These are phyloP conservation scores for Chionodraco myersi DNA, from an alignment of 2,113 vertebrate genomes.

Conservation along the genomic window DNA sequence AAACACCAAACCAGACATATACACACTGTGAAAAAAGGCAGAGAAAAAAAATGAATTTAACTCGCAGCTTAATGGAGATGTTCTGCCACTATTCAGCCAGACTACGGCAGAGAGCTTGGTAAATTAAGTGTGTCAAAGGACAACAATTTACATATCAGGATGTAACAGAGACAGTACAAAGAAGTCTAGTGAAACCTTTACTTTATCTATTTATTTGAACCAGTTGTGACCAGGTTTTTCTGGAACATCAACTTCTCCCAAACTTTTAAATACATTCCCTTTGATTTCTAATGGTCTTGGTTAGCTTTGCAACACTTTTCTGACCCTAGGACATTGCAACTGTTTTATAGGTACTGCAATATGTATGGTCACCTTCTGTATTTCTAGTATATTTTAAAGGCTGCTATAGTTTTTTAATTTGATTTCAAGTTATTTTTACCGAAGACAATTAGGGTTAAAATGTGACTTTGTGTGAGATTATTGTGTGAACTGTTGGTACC, in stretches of 20 bases:
- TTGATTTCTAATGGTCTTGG: background rate
- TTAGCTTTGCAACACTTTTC: background rate
- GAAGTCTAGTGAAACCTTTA: slow-evolving; percentile 19
- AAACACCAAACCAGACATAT: background rate
- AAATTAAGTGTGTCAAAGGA: background rate
- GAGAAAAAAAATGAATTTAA: background rate
- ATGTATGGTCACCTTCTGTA: too few relatives aligned
- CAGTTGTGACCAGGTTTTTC: slow-evolving; percentile 8
- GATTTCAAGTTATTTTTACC: too few relatives aligned
- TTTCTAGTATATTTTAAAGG: too few relatives aligned
- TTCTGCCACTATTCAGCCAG: background rate
- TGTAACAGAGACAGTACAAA: background rate
- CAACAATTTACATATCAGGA: background rate
- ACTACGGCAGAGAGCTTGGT: background rate
- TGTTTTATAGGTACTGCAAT: too few relatives aligned
- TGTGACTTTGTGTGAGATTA: background rate
- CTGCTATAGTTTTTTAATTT: too few relatives aligned
- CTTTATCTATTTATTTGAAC: background rate
- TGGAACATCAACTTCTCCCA: background rate
- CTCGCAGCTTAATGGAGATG: background rate
- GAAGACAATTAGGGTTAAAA: background rate
- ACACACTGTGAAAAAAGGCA: background rate
- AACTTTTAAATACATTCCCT: background rate
- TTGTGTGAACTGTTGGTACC: background rate
- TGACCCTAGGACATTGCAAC: background rate